Base-by-base conservation (phyloP, 2,113 vertebrate species). In the Megaptera novaeangliae region DNA sequence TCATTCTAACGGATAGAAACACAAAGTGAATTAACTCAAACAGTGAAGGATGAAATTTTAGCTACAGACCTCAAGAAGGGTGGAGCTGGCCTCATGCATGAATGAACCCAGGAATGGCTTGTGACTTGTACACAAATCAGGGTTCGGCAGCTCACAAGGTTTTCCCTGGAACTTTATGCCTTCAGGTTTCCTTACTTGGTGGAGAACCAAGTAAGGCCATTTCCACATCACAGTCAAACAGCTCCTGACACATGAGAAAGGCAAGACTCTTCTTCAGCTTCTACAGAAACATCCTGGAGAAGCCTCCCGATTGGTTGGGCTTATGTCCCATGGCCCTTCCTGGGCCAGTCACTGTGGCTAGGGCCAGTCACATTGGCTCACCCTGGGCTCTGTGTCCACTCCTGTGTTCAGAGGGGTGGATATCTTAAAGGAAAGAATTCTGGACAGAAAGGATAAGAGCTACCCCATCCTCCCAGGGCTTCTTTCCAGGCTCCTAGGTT, bases 1-100 rank as follows among this genome's bases (percentile, higher is more conserved):
- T n/a, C 34, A 31, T 94, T 82, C 55, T 78, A 88, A 17, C 12
- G 63, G 72, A 72, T 34, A 90, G 80, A 81, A 75, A 86, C 49
- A 36, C 18, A 78, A 39, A 39, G 23, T 68, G 39, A 81, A 86
- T 74, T 29, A 66, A 74, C 57, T 68, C 27, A 25, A 84, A 36
- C 68, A 52, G 64, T 39, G 52, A 85, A 75, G 59, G 71, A 64
- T 72, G 36, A 71, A 69, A 41, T 69, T 88, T 31, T 69, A 36
- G 31, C 52, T 91, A n/a, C 71, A 49, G 84, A 72, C 68, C 63
- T 59, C 46, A 84, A 14, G 74, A n/a, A 77, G 89, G 68, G 31
- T 49, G 44, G 78, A 41, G 9, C 2, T 4, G 91, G 31, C 9
- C 4, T 92, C 44, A 31, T 55, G 69, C 36, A 15, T 46, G 31